phyloP scores from a whole-genome alignment of 2,797 vertebrate species.

The Sciurus carolinensis region DNA sequence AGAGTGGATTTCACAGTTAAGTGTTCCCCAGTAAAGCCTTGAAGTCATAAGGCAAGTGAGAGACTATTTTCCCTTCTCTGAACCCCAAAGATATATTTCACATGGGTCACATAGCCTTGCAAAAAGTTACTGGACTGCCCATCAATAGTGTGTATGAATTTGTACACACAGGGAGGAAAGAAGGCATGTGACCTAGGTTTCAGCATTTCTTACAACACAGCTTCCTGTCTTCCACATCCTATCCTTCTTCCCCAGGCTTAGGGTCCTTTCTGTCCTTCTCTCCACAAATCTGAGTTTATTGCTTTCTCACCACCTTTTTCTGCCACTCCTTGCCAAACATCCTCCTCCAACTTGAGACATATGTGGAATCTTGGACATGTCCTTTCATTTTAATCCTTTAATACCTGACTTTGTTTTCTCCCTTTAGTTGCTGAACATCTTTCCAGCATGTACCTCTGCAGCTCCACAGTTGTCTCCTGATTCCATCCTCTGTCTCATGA shows the following conservation, averaged over 20 bases:
- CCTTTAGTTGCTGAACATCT: neutral
- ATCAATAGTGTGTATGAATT: neutral
- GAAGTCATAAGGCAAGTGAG: neutral
- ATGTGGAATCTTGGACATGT: neutral
- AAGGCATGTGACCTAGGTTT: neutral
- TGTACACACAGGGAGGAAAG: neutral
- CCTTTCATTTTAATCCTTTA: slow-evolving; percentile 7
- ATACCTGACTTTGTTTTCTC: neutral
- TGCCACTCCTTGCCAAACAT: neutral
- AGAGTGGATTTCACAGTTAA: neutral
- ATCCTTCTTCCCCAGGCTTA: neutral
- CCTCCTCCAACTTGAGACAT: neutral
- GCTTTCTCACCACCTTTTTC: neutral
- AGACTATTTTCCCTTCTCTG: slow-evolving; percentile 28
- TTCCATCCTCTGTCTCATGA: neutral
- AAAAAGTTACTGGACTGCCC: neutral
- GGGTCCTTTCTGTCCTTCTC: neutral
- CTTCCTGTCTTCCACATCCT: neutral
- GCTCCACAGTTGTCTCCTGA: neutral
- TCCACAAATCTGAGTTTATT: neutral
- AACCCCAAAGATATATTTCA: slow-evolving; percentile 44
- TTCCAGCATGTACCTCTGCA: slow-evolving; percentile 32
- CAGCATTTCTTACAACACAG: neutral
- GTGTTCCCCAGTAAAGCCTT: neutral
- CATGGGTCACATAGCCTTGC: slow-evolving; percentile 15